Evolutionary conservation across 2,888 invertebrate genomes (phyloP).

Genomic region (Eupithecia dodoneata): DNA sequence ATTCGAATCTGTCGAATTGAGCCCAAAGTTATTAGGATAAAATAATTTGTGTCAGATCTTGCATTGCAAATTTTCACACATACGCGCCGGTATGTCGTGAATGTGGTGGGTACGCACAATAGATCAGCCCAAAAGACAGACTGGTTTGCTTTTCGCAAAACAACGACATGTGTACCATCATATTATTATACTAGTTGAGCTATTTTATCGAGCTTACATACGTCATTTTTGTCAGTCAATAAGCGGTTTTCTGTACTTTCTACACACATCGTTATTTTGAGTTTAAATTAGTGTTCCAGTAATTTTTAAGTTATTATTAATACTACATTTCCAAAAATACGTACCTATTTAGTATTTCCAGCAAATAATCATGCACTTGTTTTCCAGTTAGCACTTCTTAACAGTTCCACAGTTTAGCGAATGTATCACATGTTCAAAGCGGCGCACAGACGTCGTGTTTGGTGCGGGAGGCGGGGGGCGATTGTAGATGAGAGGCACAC

Average conservation of each 20-base stretch:
- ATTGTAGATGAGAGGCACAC: neutral
- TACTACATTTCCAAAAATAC: neutral
- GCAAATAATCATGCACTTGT: neutral
- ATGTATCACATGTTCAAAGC: conserved; percentile 1
- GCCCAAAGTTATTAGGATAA: no score
- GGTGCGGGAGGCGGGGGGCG: conserved; percentile 1
- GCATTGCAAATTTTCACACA: no score
- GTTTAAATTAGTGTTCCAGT: neutral
- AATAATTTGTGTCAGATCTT: no score
- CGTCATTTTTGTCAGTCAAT: no score
- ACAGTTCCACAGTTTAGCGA: neutral
- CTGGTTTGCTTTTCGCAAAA: no score
- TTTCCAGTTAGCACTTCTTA: neutral
- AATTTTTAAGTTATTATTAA: neutral
- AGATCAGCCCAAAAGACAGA: no score
- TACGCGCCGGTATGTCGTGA: no score
- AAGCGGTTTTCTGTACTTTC: neutral
- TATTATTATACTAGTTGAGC: no score
- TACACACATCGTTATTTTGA: neutral
- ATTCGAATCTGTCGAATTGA: no score
- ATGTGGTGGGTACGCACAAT: no score
- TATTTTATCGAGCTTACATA: no score
- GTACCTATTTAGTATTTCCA: neutral
- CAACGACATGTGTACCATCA: no score
- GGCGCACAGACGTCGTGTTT: neutral